A percentile compares a stretch with the other conserved stretches of the same genome.
Evolutionary conservation across 2,797 vertebrate species (phyloP).

Genomic region (Ficedula albicollis): DNA sequence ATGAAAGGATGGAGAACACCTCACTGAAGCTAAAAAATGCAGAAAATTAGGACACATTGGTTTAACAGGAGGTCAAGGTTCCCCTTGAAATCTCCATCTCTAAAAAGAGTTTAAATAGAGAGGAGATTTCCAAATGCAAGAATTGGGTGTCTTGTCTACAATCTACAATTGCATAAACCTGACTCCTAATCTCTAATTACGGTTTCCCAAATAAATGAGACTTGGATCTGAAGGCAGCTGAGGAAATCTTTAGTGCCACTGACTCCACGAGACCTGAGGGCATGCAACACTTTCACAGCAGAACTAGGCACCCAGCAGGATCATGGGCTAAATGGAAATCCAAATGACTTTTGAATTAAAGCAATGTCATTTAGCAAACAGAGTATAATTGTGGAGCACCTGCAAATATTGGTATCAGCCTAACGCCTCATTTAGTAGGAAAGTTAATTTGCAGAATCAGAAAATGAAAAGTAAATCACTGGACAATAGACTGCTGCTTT

Average conservation of each 20-base stretch:
- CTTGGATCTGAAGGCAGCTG: neutral
- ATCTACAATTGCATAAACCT: neutral
- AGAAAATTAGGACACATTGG: conserved; percentile 24
- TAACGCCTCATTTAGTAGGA: conserved; percentile 26
- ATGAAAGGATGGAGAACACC: conserved; percentile 37
- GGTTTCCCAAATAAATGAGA: neutral
- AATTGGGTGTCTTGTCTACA: neutral
- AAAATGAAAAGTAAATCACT: conserved; percentile 54
- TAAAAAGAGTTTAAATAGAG: conserved; percentile 1
- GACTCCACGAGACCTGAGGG: neutral
- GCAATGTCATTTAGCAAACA: conserved; percentile 47
- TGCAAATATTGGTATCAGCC: conserved; percentile 63
- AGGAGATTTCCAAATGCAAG: neutral
- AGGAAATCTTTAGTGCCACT: neutral
- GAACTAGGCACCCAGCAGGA: neutral
- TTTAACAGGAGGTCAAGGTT: conserved; percentile 34
- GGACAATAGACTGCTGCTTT: conserved; percentile 11
- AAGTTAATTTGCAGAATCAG: conserved; percentile 46
- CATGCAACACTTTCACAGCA: neutral
- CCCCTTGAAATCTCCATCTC: neutral
- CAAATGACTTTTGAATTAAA: conserved; percentile 41
- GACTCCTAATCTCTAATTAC: conserved; percentile 15
- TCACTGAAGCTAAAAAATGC: conserved; percentile 25
- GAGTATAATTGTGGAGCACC: conserved; percentile 38
- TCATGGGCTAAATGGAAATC: conserved; percentile 38